A percentile compares a stretch with the other conserved stretches of the same genome.
phyloP scores from a whole-genome alignment of 2,888 invertebrate genomes.

The Diarsia mendica region DNA sequence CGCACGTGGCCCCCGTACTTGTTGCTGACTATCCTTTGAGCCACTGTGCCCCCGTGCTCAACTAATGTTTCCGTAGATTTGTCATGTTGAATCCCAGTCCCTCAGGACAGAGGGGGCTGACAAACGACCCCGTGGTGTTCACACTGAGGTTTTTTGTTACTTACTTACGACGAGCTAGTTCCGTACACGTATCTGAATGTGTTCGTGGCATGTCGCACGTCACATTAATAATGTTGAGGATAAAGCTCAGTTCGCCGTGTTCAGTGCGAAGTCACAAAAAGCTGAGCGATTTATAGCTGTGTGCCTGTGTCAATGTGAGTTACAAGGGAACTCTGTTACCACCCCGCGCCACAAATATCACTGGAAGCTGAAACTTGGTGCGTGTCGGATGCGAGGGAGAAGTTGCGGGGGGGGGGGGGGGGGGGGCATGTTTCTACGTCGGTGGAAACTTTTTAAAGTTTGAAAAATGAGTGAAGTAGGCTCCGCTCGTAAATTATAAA shows the following conservation, averaged over 20 bases:
- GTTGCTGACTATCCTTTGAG: slow-evolving; percentile 28
- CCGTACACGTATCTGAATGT: slow-evolving; percentile 3
- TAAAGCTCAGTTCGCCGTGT: slow-evolving; percentile 29
- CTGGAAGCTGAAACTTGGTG: slow-evolving; percentile 6
- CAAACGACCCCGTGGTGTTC: slow-evolving; percentile 18
- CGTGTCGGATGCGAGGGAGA: background rate
- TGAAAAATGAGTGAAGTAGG: slow-evolving; percentile 48
- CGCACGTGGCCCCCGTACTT: slow-evolving; percentile 8
- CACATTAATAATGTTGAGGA: slow-evolving; percentile 25
- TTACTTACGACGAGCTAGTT: slow-evolving; percentile 13
- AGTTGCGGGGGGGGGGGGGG: background rate
- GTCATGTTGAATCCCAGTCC: slow-evolving; percentile 3
- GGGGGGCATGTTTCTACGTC: slow-evolving; percentile 18
- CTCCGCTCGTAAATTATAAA: slow-evolving; percentile 43
- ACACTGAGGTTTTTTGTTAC: slow-evolving; percentile 7
- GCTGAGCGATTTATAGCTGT: slow-evolving; percentile 44
- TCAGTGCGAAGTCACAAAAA: slow-evolving; percentile 4
- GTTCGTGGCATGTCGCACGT: background rate
- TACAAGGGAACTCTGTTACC: slow-evolving; percentile 40
- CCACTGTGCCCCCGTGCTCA: background rate
- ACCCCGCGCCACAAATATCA: slow-evolving; percentile 16
- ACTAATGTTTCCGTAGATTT: slow-evolving; percentile 19
- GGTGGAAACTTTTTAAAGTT: slow-evolving; percentile 44
- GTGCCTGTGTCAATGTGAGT: slow-evolving; percentile 34
- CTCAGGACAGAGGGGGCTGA: background rate